Base-by-base conservation (phyloP, 1,140 invertebrate species). In the Neodiprion virginianus region DNA sequence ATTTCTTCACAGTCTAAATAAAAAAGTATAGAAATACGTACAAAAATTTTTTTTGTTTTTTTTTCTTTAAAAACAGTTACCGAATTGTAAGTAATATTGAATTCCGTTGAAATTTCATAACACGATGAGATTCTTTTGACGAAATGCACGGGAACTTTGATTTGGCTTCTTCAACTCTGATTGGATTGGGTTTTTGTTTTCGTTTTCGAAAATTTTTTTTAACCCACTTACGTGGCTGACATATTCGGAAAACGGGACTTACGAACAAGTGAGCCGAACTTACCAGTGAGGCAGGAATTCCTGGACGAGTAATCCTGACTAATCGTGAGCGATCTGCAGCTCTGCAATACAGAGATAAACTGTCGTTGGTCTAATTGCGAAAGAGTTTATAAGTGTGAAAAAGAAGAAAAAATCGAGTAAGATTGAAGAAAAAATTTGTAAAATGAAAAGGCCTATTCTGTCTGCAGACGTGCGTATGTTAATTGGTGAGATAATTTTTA, bases 391-490 rank as follows among this genome's bases (percentile, higher is more conserved):
- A 1, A 21, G 17, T 21, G 17, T 21, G 17, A 40, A 40, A 40
- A 5, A 40, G 2, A 40, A 65, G 7, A 65, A 65, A 14, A 65
- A 65, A 65, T 14, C 1, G 1, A 3, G 17, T 14, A 17, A 14
- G 17, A 53, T 17, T 7, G 14, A 8, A 48, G 12, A 23, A 74
- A 2, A 47, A 53, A 21, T 7, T 68, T n/a, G 14, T 50, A 69
- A 48, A 75, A 75, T 61, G 67, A 75, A 72, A 75, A 75, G 74
- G 74, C 74, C 65, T 75, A 75, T 75, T 75, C 74, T 75, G 74
- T 75, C 74, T 75, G 74, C 69, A 75, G 71, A 72, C 67, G 53
- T 48, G 71, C 68, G 49, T 75, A 75, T 72, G 65, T 72, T 67
- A 71, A 75, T 70, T 69, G 14, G 28, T 69, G 14, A 28, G 12